phyloP scores from a whole-genome alignment of 53 echinoderm and acorn worm genomes.

The Crossaster papposus region DNA sequence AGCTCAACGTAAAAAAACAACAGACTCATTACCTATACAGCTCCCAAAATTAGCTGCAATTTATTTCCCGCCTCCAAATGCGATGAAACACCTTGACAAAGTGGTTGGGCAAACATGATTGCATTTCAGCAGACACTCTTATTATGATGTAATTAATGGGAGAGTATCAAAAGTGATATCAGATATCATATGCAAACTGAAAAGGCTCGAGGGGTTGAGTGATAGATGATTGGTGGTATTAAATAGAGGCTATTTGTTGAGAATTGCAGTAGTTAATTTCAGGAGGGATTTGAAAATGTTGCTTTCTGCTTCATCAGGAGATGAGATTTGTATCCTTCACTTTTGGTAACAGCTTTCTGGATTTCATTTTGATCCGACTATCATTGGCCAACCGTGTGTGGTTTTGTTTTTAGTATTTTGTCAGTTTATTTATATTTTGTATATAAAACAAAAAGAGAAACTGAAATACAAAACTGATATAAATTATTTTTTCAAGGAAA shows the following conservation, averaged over 20 bases:
- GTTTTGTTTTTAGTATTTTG: no score
- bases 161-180: background rate
- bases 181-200: background rate
- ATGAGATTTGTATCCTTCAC: background rate
- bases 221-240: slow-evolving; percentile 12
- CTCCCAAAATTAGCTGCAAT: background rate
- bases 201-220: background rate
- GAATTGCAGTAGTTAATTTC: slow-evolving; percentile 12
- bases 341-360: background rate
- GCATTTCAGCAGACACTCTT: slow-evolving; percentile 1
- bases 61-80: background rate
- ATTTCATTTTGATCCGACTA: no score
- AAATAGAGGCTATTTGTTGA: background rate
- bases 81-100: slow-evolving; percentile 20
- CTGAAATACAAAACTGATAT: background rate
- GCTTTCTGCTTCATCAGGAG: background rate
- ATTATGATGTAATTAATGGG: slow-evolving; percentile 34
- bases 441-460: background rate
- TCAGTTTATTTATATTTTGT: no score
- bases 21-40: background rate
- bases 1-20: background rate
- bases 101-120: background rate
- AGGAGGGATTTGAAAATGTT: background rate
- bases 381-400: no score
- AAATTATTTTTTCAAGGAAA: background rate